phyloP scores from a whole-genome alignment of 2,113 vertebrate genomes.

The Nerophis lumbriciformis region DNA sequence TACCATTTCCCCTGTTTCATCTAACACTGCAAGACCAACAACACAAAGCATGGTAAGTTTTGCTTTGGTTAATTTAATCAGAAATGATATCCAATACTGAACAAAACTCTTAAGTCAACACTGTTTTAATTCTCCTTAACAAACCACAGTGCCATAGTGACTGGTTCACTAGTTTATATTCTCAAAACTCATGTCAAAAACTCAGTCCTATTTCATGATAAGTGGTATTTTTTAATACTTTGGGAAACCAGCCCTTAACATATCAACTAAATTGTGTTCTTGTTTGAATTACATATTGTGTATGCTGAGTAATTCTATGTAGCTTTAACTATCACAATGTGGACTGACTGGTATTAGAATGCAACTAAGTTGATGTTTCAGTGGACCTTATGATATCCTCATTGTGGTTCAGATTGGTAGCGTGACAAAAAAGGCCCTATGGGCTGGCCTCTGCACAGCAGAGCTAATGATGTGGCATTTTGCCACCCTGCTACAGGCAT shows the following conservation, averaged over 20 bases:
- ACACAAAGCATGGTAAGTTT: constrained; percentile 82
- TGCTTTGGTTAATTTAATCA: neutral
- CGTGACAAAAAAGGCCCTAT: constrained; percentile 32
- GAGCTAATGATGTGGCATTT: constrained; percentile 53
- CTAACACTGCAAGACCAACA: constrained; percentile 77
- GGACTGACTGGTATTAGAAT: neutral
- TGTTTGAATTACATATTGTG: too few species aligned
- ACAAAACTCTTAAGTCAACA: neutral
- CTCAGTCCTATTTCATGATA: too few species aligned
- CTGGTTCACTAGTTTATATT: too few species aligned
- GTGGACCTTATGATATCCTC: constrained; percentile 28
- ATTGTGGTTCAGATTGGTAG: constrained; percentile 43
- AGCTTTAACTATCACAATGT: too few species aligned
- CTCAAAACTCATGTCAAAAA: too few species aligned
- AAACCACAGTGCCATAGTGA: too few species aligned
- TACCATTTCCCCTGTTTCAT: constrained; percentile 86
- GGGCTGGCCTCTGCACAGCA: constrained; percentile 26
- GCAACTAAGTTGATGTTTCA: constrained; percentile 14
- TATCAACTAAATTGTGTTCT: too few species aligned
- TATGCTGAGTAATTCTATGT: too few species aligned
- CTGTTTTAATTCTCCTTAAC: too few species aligned
- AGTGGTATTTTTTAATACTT: too few species aligned
- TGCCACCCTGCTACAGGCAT: constrained; percentile 40
- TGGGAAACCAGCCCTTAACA: neutral
- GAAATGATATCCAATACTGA: neutral